A percentile compares a stretch with the other conserved stretches of the same genome.
Conservation (phyloP, 2,888 invertebrate species). For the Dromius quadrimaculatus region DNA sequence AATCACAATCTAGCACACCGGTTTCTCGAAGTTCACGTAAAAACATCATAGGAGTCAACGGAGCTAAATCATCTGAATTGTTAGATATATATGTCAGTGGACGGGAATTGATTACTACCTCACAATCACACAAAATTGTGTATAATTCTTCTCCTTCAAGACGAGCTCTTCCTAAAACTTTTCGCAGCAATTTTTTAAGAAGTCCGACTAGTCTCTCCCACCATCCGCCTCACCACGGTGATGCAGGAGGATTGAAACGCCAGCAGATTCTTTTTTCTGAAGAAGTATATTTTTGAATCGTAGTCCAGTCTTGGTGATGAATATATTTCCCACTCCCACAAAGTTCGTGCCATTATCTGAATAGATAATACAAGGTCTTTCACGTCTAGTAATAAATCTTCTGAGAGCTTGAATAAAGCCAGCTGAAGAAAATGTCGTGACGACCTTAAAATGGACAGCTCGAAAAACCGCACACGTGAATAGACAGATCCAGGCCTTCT, state of each 20-base stretch:
- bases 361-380: constrained; percentile 59
- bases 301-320: constrained; percentile 56
- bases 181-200: constrained; percentile 60
- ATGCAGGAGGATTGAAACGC: constrained; percentile 61
- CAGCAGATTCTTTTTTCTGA: constrained; percentile 54
- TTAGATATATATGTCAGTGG: constrained; percentile 60
- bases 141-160: constrained; percentile 58
- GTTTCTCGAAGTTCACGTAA: constrained; percentile 54
- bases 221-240: constrained; percentile 65
- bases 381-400: constrained; percentile 52
- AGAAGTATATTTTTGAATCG: constrained; percentile 52
- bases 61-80: constrained; percentile 55
- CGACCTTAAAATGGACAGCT: constrained; percentile 62
- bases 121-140: too few species aligned
- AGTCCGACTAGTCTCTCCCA: constrained; percentile 63
- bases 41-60: constrained; percentile 58
- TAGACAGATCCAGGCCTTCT: constrained; percentile 59
- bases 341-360: constrained; percentile 65
- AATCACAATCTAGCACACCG: constrained; percentile 56
- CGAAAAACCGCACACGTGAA: constrained; percentile 62
- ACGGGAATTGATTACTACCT: constrained; percentile 60
- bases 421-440: constrained; percentile 57
- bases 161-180: constrained; percentile 59
- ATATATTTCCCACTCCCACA: constrained; percentile 57
- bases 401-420: constrained; percentile 59